phyloP scores from a whole-genome alignment of 2,113 vertebrate species.

The Oreotragus oreotragus region DNA sequence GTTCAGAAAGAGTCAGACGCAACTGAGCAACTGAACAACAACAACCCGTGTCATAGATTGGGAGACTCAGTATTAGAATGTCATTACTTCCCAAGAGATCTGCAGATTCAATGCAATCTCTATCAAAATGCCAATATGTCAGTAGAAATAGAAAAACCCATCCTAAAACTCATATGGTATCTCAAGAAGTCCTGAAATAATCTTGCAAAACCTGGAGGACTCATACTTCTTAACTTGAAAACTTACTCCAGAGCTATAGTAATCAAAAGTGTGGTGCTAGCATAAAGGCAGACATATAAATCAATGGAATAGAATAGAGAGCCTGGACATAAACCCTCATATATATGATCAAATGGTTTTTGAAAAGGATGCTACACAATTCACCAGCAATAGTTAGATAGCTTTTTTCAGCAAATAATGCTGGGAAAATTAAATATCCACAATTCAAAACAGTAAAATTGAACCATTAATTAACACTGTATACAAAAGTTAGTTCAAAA shows the following conservation, averaged over 20 bases:
- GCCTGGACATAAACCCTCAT: neutral
- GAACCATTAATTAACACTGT: neutral
- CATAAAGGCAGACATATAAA: neutral
- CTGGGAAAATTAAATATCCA: neutral
- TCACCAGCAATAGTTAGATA: neutral
- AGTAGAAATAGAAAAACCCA: neutral
- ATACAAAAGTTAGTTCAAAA: neutral
- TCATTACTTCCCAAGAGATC: neutral
- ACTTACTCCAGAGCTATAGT: neutral
- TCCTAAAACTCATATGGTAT: neutral
- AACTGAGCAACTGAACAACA: neutral
- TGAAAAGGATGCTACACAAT: neutral
- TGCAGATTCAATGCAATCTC: neutral
- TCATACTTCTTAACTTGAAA: neutral
- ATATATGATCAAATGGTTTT: neutral
- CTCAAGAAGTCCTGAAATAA: neutral
- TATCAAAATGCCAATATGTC: neutral
- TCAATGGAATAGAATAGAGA: neutral
- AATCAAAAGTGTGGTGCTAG: neutral
- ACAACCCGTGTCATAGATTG: neutral
- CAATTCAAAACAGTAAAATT: neutral
- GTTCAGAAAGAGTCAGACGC: neutral
- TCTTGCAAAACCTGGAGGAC: neutral
- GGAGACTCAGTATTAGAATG: neutral
- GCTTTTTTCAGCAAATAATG: neutral